A percentile compares a stretch with the other conserved stretches of the same genome.
phyloP scores from a whole-genome alignment of 2,888 invertebrate species.

The Mythimna vitellina region DNA sequence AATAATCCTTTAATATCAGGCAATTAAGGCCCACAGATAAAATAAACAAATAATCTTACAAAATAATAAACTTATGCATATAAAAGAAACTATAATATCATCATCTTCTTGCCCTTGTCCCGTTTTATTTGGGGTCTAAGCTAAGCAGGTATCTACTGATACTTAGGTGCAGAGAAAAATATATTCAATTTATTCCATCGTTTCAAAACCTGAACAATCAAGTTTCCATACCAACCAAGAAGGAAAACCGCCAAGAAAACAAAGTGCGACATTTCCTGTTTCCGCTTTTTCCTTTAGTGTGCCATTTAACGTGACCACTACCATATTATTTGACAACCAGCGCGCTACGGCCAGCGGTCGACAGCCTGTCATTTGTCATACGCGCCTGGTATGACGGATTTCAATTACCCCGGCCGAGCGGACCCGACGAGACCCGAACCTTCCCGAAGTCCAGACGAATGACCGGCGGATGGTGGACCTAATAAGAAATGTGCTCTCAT shows the following conservation, averaged over 20 bases:
- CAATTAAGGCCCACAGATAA: too few relatives aligned
- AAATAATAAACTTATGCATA: too few relatives aligned
- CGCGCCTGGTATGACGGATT: conserved; percentile 78
- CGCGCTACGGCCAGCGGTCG: conserved; percentile 42
- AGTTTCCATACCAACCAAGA: not conserved
- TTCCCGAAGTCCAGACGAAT: conserved; percentile 23
- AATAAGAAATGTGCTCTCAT: conserved; percentile 54
- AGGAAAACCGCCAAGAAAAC: conserved; percentile 18
- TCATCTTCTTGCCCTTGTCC: too few relatives aligned
- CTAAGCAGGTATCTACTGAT: too few relatives aligned
- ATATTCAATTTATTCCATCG: not conserved
- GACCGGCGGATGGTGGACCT: conserved; percentile 13
- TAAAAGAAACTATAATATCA: too few relatives aligned
- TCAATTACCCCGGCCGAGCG: conserved; percentile 76
- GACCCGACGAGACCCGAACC: conserved; percentile 47
- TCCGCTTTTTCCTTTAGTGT: conserved; percentile 27
- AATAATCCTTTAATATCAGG: too few relatives aligned
- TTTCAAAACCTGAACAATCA: not conserved
- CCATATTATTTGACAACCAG: conserved; percentile 56
- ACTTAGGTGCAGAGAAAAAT: too few relatives aligned
- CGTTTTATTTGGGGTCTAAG: too few relatives aligned
- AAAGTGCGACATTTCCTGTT: conserved; percentile 8
- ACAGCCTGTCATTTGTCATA: conserved; percentile 80
- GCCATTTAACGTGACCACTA: conserved; percentile 43
- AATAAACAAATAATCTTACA: too few relatives aligned